Evolutionary conservation across 2,797 vertebrate species (phyloP).

Genomic region (Cichlasoma orientale): DNA sequence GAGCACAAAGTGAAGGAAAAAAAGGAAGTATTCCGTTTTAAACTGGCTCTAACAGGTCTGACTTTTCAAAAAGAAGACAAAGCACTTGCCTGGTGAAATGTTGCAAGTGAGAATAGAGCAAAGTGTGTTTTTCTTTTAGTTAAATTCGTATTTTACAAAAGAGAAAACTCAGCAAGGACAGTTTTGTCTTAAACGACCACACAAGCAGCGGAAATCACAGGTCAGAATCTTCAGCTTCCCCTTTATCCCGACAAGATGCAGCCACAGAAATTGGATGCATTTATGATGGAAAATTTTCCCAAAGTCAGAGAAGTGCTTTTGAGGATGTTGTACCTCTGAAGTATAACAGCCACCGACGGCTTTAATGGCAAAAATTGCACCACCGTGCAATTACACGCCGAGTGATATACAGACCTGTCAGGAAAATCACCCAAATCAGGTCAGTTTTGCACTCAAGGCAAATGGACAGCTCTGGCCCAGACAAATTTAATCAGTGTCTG

Average conservation of each 20-base stretch:
- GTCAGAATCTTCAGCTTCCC: slow-evolving; percentile 45
- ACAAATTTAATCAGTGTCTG: slow-evolving; percentile 71
- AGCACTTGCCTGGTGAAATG: slow-evolving; percentile 59
- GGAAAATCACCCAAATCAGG: slow-evolving; percentile 65
- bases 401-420: slow-evolving; percentile 62
- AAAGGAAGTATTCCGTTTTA: slow-evolving; percentile 47
- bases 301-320: slow-evolving; percentile 24
- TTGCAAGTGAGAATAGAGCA: slow-evolving; percentile 39
- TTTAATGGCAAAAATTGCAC: slow-evolving; percentile 56
- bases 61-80: slow-evolving; percentile 61
- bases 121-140: slow-evolving; percentile 42
- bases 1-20: slow-evolving; percentile 21
- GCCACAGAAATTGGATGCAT: slow-evolving; percentile 28
- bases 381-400: slow-evolving; percentile 30
- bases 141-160: slow-evolving; percentile 37
- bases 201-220: not conserved
- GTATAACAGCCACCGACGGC: slow-evolving; percentile 39
- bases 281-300: slow-evolving; percentile 5
- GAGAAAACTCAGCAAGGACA: slow-evolving; percentile 23
- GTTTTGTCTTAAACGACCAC: slow-evolving; percentile 7
- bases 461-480: slow-evolving; percentile 59
- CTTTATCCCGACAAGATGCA: slow-evolving; percentile 36
- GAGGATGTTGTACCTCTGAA: slow-evolving; percentile 33
- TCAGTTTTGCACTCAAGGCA: slow-evolving; percentile 65
- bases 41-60: slow-evolving; percentile 63